These are phyloP conservation scores for Halcyon leucocephala DNA, from an alignment of 2,797 vertebrate species.

Conservation along the genomic window DNA sequence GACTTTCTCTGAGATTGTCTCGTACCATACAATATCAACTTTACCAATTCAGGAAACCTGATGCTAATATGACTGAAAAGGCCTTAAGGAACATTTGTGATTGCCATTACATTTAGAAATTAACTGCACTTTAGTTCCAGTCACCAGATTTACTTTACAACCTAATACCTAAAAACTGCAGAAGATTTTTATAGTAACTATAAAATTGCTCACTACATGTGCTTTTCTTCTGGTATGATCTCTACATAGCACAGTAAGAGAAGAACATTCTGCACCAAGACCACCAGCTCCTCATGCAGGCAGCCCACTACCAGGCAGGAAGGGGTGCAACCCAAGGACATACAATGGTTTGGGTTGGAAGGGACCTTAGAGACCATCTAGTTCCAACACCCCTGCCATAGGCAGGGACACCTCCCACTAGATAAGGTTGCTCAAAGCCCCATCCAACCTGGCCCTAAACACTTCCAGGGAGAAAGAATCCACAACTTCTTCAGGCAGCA, in stretches of 20 bases:
- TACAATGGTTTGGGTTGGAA: not conserved
- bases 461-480: not conserved
- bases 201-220: not conserved
- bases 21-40: not conserved
- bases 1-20: not conserved
- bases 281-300: not conserved
- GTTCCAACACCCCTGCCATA: not conserved
- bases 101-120: not conserved
- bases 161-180: not conserved
- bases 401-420: not conserved
- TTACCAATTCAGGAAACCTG: not conserved
- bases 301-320: not conserved
- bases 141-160: not conserved
- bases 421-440: not conserved
- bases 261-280: not conserved
- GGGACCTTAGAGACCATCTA: not conserved
- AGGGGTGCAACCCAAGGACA: not conserved
- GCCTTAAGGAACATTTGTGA: not conserved
- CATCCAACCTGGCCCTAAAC: not conserved
- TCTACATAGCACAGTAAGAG: not conserved
- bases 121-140: not conserved
- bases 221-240: not conserved
- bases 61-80: not conserved
- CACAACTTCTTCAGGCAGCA: not conserved
- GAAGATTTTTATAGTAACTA: not conserved